phyloP scores from a whole-genome alignment of 2,113 vertebrate genomes.

The Thunnus thynnus region DNA sequence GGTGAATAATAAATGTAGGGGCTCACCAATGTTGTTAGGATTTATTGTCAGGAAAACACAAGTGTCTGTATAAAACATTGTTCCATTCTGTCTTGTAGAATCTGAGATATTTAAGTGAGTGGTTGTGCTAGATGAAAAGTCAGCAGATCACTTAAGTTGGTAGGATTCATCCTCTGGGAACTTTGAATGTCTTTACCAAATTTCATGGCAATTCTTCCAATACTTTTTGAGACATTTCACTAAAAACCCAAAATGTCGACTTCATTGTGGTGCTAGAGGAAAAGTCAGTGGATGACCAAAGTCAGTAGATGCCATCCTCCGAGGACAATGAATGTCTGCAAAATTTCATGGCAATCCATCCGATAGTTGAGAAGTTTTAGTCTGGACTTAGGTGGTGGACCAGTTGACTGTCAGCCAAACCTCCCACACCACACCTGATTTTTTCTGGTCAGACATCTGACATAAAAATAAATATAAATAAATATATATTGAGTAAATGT shows the following conservation, averaged over 20 bases:
- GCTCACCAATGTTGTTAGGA: too few species aligned
- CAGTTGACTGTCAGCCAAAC: not conserved
- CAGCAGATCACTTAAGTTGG: not conserved
- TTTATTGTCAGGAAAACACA: too few species aligned
- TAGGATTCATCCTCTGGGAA: not conserved
- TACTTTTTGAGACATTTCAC: too few species aligned
- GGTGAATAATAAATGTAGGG: too few species aligned
- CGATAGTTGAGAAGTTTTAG: not conserved
- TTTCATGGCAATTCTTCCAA: too few species aligned
- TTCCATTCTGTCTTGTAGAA: too few species aligned
- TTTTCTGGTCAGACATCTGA: not conserved
- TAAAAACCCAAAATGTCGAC: not conserved
- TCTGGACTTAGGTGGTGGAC: not conserved
- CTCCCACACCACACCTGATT: not conserved
- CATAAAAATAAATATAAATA: constrained; percentile 10
- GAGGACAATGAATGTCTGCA: not conserved
- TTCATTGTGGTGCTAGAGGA: not conserved
- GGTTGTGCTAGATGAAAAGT: constrained; percentile 8
- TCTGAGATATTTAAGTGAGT: not conserved
- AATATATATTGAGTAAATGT: not conserved
- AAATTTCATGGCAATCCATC: not conserved
- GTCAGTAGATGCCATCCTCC: not conserved
- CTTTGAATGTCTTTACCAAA: too few species aligned
- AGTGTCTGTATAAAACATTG: not conserved
- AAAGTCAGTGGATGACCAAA: not conserved